Evolutionary conservation across 2,797 vertebrate species (phyloP), one percentile per base, ranked within the genome.

Genomic region (Leucoraja ocellata): DNA sequence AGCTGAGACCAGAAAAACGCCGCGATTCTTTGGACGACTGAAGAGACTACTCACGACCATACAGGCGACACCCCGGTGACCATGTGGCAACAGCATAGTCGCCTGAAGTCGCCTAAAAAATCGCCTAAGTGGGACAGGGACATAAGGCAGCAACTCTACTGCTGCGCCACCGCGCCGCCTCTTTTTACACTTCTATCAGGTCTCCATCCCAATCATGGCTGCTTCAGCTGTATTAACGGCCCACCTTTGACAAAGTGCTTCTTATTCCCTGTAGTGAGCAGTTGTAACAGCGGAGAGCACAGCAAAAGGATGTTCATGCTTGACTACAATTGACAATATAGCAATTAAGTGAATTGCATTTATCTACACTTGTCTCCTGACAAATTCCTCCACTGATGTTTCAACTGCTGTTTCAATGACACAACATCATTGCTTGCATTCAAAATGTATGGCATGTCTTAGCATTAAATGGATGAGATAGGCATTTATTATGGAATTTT

Each of bases 311-410:
- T 88, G n/a, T 68, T 88, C 84, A 68, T 88, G 84, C 84, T 88
- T 88, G 84, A 88, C 84, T 88, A 36, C 84, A 88, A 68, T 36
- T 88, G 84, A 88, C 84, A 88, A 88, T 88, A 88, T 68, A 88
- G 61, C 21, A 88, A 88, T 88, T 88, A 88, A 32, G 63, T 21
- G 16, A 88, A 88, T 68, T 68, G 84, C 84, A 88, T 88, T 88
- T 88, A 88, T 68, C 84, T 88, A 68, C 84, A 88, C 61, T 88
- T 68, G 63, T 68, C 84, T 88, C 61, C n/a, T 68, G 84, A 88
- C 84, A 88, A 88, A 88, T 88, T 88, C 84, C 84, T 63, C 84
- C 4, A 32, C 84, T 88, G 84, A 68, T 88, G 16, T 21, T 88
- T 88, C 84, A 18, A 68, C 84, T 68, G 65, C n/a, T 68, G 84